These are phyloP conservation scores for Geotrypetes seraphini DNA, from an alignment of 2,797 vertebrate genomes.

Conservation along the genomic window DNA sequence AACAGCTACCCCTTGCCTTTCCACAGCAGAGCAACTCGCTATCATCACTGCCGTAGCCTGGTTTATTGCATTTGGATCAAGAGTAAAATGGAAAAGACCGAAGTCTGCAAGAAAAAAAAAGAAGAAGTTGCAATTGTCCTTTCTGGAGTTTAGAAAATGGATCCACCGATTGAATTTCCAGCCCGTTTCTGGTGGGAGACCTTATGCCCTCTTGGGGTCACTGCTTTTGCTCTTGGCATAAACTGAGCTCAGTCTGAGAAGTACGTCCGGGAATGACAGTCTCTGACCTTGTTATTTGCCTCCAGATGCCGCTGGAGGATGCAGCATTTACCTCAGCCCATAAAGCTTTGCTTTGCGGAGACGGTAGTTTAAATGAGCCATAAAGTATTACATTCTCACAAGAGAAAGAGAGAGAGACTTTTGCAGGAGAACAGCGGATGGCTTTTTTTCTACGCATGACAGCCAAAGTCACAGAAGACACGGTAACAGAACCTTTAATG, in stretches of 20 bases:
- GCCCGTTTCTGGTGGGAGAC: slow-evolving; percentile 17
- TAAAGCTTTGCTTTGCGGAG: slow-evolving; percentile 20
- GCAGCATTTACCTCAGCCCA: slow-evolving; percentile 8
- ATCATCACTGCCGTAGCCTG: slow-evolving; percentile 1
- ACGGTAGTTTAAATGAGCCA: slow-evolving; percentile 29
- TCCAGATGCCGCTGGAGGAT: slow-evolving; percentile 25
- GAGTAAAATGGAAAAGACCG: background rate
- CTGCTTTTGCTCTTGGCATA: slow-evolving; percentile 11
- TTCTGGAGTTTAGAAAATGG: slow-evolving; percentile 13
- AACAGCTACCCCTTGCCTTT: too few relatives aligned
- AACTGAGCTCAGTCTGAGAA: slow-evolving; percentile 7
- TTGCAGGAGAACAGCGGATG: slow-evolving; percentile 13
- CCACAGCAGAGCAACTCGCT: slow-evolving; percentile 1
- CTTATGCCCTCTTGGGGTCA: slow-evolving; percentile 6
- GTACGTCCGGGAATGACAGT: slow-evolving; percentile 9
- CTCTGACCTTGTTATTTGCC: slow-evolving; percentile 9
- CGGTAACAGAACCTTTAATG: slow-evolving; percentile 1
- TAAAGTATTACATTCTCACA: slow-evolving; percentile 17
- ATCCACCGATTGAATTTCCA: slow-evolving; percentile 19
- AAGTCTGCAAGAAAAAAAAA: slow-evolving; percentile 16
- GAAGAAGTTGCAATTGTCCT: background rate
- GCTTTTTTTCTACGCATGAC: slow-evolving; percentile 1
- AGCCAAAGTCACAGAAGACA: slow-evolving; percentile 19
- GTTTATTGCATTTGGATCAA: background rate
- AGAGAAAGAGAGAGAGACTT: too few relatives aligned